Conservation (phyloP, 2,888 invertebrate species). For the Drosophila neutralis region DNA sequence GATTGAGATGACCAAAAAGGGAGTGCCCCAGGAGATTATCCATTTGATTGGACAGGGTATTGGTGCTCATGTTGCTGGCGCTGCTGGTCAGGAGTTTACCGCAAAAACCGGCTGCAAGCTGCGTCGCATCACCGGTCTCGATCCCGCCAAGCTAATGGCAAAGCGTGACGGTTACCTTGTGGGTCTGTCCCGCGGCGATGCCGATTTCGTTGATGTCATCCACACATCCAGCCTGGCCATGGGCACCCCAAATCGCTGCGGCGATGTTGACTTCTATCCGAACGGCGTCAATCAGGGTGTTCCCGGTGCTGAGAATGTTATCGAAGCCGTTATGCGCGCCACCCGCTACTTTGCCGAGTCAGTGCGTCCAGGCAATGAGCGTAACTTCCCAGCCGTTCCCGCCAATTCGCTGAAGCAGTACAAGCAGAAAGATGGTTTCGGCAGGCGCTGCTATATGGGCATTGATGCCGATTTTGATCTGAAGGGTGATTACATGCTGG, state of each 20-base stretch:
- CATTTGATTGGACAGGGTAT: slow-evolving; percentile 81
- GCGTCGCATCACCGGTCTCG: slow-evolving; percentile 83
- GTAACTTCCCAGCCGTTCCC: slow-evolving; percentile 82
- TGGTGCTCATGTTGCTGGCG: slow-evolving; percentile 83
- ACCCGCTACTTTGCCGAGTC: slow-evolving; percentile 83
- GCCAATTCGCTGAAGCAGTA: slow-evolving; percentile 81
- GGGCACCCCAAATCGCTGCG: slow-evolving; percentile 71
- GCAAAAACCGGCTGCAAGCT: slow-evolving; percentile 77
- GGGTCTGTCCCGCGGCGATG: slow-evolving; percentile 82
- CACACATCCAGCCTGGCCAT: slow-evolving; percentile 81
- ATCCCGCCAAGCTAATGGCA: slow-evolving; percentile 77
- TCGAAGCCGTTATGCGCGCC: slow-evolving; percentile 80
- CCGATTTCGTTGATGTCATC: slow-evolving; percentile 83
- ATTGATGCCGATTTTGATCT: slow-evolving; percentile 70
- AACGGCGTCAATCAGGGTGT: slow-evolving; percentile 76
- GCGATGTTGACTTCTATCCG: slow-evolving; percentile 84
- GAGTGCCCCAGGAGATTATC: slow-evolving; percentile 74
- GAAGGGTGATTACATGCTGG: slow-evolving; percentile 82
- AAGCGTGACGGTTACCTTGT: slow-evolving; percentile 62
- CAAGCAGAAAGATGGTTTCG: slow-evolving; percentile 76
- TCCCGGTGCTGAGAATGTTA: slow-evolving; percentile 79
- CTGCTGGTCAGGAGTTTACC: slow-evolving; percentile 78
- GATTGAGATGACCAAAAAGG: slow-evolving; percentile 66
- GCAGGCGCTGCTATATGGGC: slow-evolving; percentile 82
- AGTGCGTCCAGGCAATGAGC: slow-evolving; percentile 81